Percentiles rank a stretch among this genome's conserved stretches.
These are phyloP conservation scores for Temnothorax nylanderi DNA, from an alignment of 1,140 invertebrate genomes.

Conservation along the genomic window DNA sequence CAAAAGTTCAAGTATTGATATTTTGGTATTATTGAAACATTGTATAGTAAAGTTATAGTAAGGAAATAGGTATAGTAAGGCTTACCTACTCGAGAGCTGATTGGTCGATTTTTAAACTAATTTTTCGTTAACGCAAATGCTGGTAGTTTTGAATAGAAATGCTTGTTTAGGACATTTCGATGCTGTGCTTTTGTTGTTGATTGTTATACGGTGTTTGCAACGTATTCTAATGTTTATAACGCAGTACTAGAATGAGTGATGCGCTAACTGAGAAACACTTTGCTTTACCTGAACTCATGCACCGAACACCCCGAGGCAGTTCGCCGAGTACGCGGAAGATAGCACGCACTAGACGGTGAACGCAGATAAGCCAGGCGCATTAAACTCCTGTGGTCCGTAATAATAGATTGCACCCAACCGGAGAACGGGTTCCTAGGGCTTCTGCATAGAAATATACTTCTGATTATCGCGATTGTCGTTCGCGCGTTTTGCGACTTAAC, in stretches of 20 bases:
- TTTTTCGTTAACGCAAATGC: background rate
- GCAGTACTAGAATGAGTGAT: background rate
- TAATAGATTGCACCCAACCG: constrained; percentile 33
- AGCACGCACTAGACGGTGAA: constrained; percentile 33
- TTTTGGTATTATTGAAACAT: background rate
- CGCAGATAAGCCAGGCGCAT: constrained; percentile 26
- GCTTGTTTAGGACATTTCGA: too few species aligned
- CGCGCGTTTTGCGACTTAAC: background rate
- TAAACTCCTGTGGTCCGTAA: constrained; percentile 41
- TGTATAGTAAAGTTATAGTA: background rate
- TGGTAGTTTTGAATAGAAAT: too few species aligned
- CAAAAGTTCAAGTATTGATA: background rate
- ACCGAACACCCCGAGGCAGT: constrained; percentile 1
- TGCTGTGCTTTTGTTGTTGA: background rate
- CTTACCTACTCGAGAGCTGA: background rate
- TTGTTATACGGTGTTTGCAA: background rate
- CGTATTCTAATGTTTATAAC: constrained; percentile 4
- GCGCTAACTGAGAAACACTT: background rate
- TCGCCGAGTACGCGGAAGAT: constrained; percentile 5
- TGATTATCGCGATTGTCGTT: background rate
- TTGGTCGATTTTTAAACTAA: background rate
- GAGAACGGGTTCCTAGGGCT: background rate
- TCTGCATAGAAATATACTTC: constrained; percentile 6
- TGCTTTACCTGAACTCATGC: constrained; percentile 1
- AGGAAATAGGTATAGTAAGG: too few species aligned